Percentiles rank a stretch among this genome's conserved stretches.
Conservation (phyloP, 2,797 vertebrate genomes). For the Poecilia gillii region DNA sequence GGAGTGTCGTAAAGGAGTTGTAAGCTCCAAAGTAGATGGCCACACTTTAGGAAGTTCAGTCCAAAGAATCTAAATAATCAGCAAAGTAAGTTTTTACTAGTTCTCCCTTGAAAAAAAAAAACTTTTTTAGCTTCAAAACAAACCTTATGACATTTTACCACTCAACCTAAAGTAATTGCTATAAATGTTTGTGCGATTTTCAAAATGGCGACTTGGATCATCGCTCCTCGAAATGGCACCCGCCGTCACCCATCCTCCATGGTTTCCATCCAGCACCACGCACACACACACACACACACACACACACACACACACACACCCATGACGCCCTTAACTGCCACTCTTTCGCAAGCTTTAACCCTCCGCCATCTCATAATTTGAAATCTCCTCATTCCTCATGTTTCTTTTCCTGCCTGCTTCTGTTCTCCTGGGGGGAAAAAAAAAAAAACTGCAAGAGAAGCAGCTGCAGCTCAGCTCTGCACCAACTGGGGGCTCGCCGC, state of each 20-base stretch:
- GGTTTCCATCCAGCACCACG: background rate
- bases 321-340: background rate
- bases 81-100: background rate
- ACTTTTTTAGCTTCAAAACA: no score
- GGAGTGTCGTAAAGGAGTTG: conserved; percentile 8
- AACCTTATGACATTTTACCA: background rate
- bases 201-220: conserved; percentile 46
- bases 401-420: conserved; percentile 9
- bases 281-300: no score
- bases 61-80: background rate
- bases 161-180: background rate
- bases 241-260: conserved; percentile 1
- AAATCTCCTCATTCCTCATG: conserved; percentile 26
- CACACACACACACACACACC: background rate
- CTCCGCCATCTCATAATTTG: conserved; percentile 13
- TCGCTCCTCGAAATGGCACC: conserved; percentile 48
- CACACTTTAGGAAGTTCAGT: background rate
- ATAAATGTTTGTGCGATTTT: background rate
- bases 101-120: background rate
- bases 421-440: conserved; percentile 10
- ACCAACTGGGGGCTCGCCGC: conserved; percentile 25
- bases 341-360: background rate
- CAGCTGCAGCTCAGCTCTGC: conserved; percentile 44
- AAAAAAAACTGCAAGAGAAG: conserved; percentile 13
- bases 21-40: conserved; percentile 15